A percentile compares a stretch with the other conserved stretches of the same genome.
Conservation (phyloP, 2,888 invertebrate genomes). For the Epistrophe eligans region DNA sequence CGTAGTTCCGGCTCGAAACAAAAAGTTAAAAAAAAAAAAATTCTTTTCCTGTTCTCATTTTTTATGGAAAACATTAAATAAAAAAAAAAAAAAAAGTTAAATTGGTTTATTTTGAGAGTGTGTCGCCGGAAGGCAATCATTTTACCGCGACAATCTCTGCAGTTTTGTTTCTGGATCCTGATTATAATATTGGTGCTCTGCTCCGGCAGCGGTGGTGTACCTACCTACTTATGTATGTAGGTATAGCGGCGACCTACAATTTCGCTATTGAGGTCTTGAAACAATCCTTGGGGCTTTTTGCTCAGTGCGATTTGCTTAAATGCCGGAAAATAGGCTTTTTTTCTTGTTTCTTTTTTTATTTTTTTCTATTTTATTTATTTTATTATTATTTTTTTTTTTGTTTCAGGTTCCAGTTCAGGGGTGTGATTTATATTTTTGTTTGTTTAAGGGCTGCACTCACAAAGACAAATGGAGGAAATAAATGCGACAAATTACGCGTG, state of each 20-base stretch:
- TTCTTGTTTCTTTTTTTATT: not conserved
- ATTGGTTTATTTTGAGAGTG: conserved; percentile 69
- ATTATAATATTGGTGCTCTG: conserved; percentile 25
- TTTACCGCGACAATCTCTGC: conserved; percentile 61
- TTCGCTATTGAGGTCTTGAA: conserved; percentile 25
- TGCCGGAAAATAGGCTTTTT: conserved; percentile 60
- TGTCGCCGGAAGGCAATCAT: conserved; percentile 48
- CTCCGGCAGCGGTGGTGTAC: not conserved
- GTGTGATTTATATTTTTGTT: conserved; percentile 18
- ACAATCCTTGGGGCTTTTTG: conserved; percentile 38
- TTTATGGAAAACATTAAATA: conserved; percentile 59
- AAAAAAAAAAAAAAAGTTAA: conserved; percentile 59
- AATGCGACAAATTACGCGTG: conserved; percentile 62
- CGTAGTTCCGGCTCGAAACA: not conserved
- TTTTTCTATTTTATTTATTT: conserved; percentile 1
- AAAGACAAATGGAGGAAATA: conserved; percentile 60
- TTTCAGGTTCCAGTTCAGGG: conserved; percentile 7
- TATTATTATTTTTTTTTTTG: not conserved
- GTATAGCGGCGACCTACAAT: conserved; percentile 23
- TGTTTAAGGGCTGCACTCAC: conserved; percentile 16
- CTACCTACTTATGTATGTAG: not conserved
- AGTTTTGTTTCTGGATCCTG: conserved; percentile 35
- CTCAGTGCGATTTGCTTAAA: conserved; percentile 58
- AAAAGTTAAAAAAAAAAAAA: conserved; percentile 13
- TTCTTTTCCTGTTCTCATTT: conserved; percentile 47